Evolutionary conservation across 2,113 vertebrate genomes (phyloP), one percentile per base, ranked within the genome.

Genomic region (Mirza zaza): DNA sequence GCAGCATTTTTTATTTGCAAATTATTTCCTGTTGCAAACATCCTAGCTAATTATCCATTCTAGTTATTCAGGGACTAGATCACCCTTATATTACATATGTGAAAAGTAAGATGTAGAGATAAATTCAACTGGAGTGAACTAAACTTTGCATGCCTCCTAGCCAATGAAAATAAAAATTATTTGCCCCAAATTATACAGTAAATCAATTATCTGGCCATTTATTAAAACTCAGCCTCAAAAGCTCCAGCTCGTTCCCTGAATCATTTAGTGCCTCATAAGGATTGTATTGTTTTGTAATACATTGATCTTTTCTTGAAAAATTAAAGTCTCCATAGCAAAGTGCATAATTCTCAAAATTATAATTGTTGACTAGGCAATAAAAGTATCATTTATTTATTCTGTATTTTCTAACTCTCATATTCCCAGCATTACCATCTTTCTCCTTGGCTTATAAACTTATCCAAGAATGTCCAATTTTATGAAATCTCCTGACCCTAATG

Each of bases 1-100:
- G 29, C 25, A 93, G 73, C 50, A 61, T 7, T 95, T 97, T 95
- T 95, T 85, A 71, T 82, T 93, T 88, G 21, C 20, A 73, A 87
- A 94, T 80, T 90, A 68, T 42, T 75, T 95, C 79, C 92, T 86
- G 73, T 94, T 92, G 25, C 42, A 79, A 57, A 79, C 14, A 77
- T 86, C 11, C 55, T 45, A 36, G 39, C 25, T 89, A 96, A 89
- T 95, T 95, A 84, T 79, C 45, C 52, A 27, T 95, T 15, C 79
- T 90, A 61, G 39, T 91, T 90, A 82, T 83, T 96, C 42, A 75
- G 34, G 27, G 57, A 6, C 27, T 73, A 27, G 20, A 20, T 79
- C 14, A 52, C 65, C 67, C 39, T 85, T 91, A 93, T 23, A 67
- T 80, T 87, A 86, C 11, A 34, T 61, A 79, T 50, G 36, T 89